These are phyloP conservation scores for Adrianichthys oophorus DNA, from an alignment of 2,797 vertebrate genomes.

Conservation along the genomic window DNA sequence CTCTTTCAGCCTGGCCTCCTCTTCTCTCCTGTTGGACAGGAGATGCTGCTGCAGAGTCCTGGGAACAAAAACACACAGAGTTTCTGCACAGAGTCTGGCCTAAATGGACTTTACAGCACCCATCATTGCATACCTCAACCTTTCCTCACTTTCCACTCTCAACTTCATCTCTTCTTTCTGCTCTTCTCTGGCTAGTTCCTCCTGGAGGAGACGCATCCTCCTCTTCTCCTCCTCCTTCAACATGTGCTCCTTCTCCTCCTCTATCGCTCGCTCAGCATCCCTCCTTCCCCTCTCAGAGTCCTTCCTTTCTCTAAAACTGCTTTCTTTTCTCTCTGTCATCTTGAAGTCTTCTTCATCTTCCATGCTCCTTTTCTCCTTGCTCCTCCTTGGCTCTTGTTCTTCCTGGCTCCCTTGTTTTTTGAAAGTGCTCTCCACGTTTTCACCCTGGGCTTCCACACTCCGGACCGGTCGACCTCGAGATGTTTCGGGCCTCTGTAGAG, in stretches of 20 bases:
- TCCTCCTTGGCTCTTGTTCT: constrained; percentile 23
- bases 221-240: constrained; percentile 41
- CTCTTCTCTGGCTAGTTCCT: constrained; percentile 69
- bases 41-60: constrained; percentile 75
- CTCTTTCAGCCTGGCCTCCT: constrained; percentile 72
- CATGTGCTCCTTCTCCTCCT: constrained; percentile 15
- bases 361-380: constrained; percentile 11
- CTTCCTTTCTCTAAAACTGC: constrained; percentile 1
- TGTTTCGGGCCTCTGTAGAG: constrained; percentile 62
- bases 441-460: constrained; percentile 2
- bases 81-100: neutral
- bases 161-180: constrained; percentile 61
- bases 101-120: neutral
- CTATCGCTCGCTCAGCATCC: constrained; percentile 4
- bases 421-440: constrained; percentile 6
- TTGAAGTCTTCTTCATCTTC: constrained; percentile 23
- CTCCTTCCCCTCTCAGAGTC: constrained; percentile 13
- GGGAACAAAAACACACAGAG: neutral
- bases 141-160: constrained; percentile 72
- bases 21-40: constrained; percentile 61
- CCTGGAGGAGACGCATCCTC: constrained; percentile 53
- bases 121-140: constrained; percentile 74
- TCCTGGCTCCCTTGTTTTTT: constrained; percentile 1
- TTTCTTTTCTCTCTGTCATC: constrained; percentile 13
- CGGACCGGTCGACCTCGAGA: constrained; percentile 56